Evolutionary conservation across 1,140 invertebrate genomes (phyloP).

Genomic region (Lethrus apterus): DNA sequence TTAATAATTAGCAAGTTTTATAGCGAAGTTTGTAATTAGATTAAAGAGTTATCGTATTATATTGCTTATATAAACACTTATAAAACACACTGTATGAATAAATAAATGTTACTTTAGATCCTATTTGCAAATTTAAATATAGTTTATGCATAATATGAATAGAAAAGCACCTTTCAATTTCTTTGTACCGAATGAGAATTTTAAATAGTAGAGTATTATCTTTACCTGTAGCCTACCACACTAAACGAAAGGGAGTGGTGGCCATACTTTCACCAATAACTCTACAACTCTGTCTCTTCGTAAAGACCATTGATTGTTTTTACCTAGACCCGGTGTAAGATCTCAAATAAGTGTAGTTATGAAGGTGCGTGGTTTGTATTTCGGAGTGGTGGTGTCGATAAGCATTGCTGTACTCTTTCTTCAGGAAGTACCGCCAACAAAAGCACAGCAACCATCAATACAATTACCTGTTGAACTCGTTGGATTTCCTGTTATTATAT

Average conservation of each 20-base stretch:
- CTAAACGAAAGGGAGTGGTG: slow-evolving; percentile 13
- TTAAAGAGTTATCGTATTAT: no score
- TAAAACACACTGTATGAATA: no score
- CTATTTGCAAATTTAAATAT: no score
- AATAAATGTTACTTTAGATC: no score
- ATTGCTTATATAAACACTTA: no score
- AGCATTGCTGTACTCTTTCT: slow-evolving; percentile 25
- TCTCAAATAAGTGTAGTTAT: slow-evolving; percentile 6
- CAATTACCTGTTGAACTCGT: slow-evolving; percentile 72
- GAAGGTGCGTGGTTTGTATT: slow-evolving; percentile 12
- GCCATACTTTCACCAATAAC: slow-evolving; percentile 18
- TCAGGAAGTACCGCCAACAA: slow-evolving; percentile 34
- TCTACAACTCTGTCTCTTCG: slow-evolving; percentile 3
- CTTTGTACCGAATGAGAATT: no score
- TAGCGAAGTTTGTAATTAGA: no score
- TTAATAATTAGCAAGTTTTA: no score
- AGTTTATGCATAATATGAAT: no score
- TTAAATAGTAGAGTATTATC: no score
- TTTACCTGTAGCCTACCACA: no score
- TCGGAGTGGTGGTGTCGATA: slow-evolving; percentile 9
- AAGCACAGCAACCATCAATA: slow-evolving; percentile 54
- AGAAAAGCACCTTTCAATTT: no score
- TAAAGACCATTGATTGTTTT: slow-evolving; percentile 10
- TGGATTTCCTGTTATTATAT: slow-evolving; percentile 74
- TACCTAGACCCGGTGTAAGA: slow-evolving; percentile 5